Base-by-base conservation (phyloP, 2,113 vertebrate species). In the Nannobrachium achirus region DNA sequence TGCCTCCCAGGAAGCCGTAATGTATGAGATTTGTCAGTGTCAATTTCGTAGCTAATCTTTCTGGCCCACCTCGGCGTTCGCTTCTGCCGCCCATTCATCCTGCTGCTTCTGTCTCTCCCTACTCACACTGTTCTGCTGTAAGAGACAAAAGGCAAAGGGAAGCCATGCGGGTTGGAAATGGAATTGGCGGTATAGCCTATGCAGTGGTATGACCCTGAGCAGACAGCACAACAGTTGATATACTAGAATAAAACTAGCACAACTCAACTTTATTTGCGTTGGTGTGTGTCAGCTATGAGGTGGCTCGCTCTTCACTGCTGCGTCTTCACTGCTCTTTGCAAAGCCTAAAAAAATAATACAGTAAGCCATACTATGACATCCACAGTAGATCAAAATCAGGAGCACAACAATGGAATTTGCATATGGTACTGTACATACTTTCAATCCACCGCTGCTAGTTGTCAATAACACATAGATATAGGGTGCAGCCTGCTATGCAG, bases 21-120 rank as follows among this genome's bases (percentile, higher is more conserved):
- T 91, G 87, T 86, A 92, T 88, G 84, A 91, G 89, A 94, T 94
- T 93, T 94, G 91, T 95, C 92, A 94, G 92, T 92, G 93, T 94
- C 92, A 93, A 88, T 86, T 89, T 81, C 78, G 61, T 70, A 70
- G 78, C 89, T 94, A 92, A 93, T 94, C 90, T 95, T 88, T 90
- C 83, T 81, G 69, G 85, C 87, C 74, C 88, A 81, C 89, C 83
- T 89, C 84, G 78, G 86, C 55, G 73, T 87, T 79, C 50, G 79
- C 81, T 83, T 72, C 83, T 66, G 83, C 67, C 56, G 72, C 77
- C 83, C 85, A 77, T 90, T 92, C 80, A 87, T 88, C 89, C 84
- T 75, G 56, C 77, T 59, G 58, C 83, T 25, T 72, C 68, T 73
- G 80, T 66, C 64, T 63, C 71, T 68, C 48, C 67, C 76, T 64